A percentile compares a stretch with the other conserved stretches of the same genome.
phyloP scores from a whole-genome alignment of 2,113 vertebrate species.

The Cariama cristata region DNA sequence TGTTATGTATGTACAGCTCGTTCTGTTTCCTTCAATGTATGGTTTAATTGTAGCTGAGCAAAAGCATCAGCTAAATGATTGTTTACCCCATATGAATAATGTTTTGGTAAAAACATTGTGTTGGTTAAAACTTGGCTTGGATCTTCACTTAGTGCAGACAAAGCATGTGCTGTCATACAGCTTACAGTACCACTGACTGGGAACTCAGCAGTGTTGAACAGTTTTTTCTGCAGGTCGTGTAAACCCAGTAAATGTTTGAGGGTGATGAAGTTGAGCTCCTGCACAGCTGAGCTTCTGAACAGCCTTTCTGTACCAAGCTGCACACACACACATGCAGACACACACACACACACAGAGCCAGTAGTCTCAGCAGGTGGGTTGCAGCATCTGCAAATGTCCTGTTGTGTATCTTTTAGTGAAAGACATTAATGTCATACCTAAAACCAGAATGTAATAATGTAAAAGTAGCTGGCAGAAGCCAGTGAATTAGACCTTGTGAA shows the following conservation, averaged over 20 bases:
- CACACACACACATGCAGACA: rapidly evolving
- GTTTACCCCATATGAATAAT: not conserved
- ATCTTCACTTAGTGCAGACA: not conserved
- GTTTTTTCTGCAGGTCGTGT: not conserved
- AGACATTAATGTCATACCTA: not conserved
- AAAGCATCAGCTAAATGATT: not conserved
- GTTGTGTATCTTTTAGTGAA: not conserved
- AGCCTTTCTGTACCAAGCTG: not conserved
- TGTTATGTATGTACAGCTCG: not conserved
- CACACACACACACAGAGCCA: not conserved
- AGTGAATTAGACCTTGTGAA: not conserved
- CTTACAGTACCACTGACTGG: not conserved
- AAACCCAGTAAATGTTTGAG: not conserved
- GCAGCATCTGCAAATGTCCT: not conserved
- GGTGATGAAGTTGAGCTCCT: not conserved
- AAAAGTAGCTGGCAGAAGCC: not conserved
- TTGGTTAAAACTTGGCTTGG: not conserved
- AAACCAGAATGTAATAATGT: not conserved
- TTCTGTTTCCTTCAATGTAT: not conserved
- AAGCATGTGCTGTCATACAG: not conserved
- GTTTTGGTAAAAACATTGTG: not conserved
- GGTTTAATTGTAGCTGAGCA: not conserved
- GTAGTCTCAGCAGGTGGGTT: not conserved
- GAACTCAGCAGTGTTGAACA: not conserved
- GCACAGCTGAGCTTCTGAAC: not conserved